Conservation (phyloP, 2,113 vertebrate genomes). For the Vulpes vulpes region DNA sequence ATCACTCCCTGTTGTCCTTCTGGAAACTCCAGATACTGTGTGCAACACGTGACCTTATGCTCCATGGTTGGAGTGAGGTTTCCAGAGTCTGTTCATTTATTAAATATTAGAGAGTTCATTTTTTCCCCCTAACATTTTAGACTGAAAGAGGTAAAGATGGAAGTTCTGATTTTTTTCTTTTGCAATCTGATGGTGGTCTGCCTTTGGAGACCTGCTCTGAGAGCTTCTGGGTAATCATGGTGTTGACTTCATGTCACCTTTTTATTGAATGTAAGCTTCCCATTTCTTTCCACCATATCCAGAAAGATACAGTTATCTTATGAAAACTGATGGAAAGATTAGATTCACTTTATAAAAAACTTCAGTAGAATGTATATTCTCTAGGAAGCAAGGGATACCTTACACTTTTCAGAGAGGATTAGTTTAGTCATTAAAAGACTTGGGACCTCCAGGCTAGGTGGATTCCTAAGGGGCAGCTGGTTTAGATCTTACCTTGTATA, state of each 20-base stretch:
- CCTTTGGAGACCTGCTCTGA: not conserved
- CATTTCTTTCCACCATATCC: not conserved
- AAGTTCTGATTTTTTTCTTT: not conserved
- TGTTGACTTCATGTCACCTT: not conserved
- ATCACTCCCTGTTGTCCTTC: fast-evolving
- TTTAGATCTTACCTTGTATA: not conserved
- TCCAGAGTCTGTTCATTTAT: not conserved
- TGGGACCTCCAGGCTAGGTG: not conserved
- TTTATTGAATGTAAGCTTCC: not conserved
- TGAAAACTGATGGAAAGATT: not conserved
- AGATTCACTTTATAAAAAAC: not conserved
- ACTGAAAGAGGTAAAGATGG: not conserved
- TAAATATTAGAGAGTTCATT: not conserved
- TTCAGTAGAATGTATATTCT: not conserved
- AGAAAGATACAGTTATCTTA: not conserved
- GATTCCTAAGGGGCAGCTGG: not conserved
- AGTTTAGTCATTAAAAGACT: not conserved
- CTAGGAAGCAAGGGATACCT: not conserved
- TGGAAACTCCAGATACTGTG: not conserved
- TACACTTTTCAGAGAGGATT: not conserved
- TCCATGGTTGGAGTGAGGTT: not conserved
- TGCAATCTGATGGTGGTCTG: not conserved
- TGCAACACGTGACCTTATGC: fast-evolving
- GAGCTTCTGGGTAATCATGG: not conserved
- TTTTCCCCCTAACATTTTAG: not conserved